A percentile compares a stretch with the other conserved stretches of the same genome.
Conservation (phyloP, 2,113 vertebrate genomes). For the Falcunculus frontatus region DNA sequence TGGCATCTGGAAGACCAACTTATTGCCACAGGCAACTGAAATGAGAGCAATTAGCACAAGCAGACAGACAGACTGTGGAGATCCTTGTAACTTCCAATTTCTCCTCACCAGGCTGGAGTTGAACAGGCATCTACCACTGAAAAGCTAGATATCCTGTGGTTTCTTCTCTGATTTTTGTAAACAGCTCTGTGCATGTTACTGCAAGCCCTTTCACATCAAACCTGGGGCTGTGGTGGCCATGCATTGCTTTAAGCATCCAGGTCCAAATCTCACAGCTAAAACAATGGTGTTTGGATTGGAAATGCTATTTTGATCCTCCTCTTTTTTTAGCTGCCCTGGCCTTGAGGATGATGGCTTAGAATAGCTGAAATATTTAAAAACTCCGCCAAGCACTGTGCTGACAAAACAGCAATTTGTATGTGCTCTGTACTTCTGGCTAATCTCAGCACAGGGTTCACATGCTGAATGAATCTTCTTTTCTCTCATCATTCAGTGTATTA, state of each 20-base stretch:
- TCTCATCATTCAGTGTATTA: slow-evolving; percentile 53
- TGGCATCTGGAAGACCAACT: neutral
- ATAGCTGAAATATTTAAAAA: slow-evolving; percentile 52
- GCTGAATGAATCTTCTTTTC: slow-evolving; percentile 56
- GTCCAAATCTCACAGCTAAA: slow-evolving; percentile 5
- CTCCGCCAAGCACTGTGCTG: neutral
- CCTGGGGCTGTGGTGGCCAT: neutral
- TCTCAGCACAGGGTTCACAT: slow-evolving; percentile 33
- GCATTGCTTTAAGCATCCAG: neutral
- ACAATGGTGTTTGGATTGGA: slow-evolving; percentile 1
- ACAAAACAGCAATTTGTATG: slow-evolving; percentile 34
- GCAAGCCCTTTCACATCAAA: neutral
- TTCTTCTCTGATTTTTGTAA: neutral
- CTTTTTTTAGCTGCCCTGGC: slow-evolving; percentile 9
- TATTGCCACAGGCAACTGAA: neutral
- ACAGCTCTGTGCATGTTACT: neutral
- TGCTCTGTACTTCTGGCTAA: slow-evolving; percentile 33
- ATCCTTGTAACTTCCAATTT: neutral
- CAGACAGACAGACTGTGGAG: neutral
- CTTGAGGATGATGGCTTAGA: slow-evolving; percentile 4
- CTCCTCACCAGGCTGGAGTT: neutral
- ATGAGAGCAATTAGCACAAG: neutral
- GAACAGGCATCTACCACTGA: neutral
- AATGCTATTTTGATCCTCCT: slow-evolving; percentile 15
- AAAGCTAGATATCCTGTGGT: neutral